These are phyloP conservation scores for Hyposmocoma kahamanoa DNA, from an alignment of 1,140 invertebrate genomes.

Conservation along the genomic window DNA sequence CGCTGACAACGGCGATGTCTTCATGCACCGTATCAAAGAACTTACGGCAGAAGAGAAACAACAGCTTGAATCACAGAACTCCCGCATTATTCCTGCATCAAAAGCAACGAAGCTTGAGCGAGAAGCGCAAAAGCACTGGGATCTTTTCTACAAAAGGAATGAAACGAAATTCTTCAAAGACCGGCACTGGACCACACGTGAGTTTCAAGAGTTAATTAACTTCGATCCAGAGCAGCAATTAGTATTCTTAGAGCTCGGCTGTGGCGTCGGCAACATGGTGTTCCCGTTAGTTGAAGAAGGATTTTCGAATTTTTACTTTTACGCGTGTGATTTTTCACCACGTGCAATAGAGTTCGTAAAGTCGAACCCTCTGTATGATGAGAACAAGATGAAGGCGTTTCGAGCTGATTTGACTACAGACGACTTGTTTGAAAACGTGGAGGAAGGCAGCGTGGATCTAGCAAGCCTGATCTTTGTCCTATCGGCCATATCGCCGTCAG, in stretches of 20 bases:
- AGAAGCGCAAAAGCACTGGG: constrained; percentile 96
- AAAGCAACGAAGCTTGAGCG: constrained; percentile 88
- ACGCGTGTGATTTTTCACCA: constrained; percentile 96
- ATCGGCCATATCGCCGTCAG: constrained; percentile 92
- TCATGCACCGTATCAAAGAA: constrained; percentile 71
- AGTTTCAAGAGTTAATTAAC: constrained; percentile 89
- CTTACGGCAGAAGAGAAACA: constrained; percentile 76
- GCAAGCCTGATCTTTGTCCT: constrained; percentile 97
- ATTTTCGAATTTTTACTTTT: constrained; percentile 81
- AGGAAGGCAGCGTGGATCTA: constrained; percentile 81
- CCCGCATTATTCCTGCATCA: constrained; percentile 77
- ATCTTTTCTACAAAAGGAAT: constrained; percentile 97
- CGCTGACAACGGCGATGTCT: constrained; percentile 36
- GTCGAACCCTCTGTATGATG: constrained; percentile 76
- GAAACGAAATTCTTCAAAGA: constrained; percentile 96
- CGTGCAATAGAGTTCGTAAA: constrained; percentile 92
- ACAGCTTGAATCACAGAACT: constrained; percentile 79
- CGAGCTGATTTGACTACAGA: constrained; percentile 80
- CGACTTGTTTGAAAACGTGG: constrained; percentile 75
- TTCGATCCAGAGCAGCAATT: constrained; percentile 50
- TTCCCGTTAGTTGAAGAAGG: constrained; percentile 93
- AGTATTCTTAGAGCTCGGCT: constrained; percentile 91
- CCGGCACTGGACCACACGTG: constrained; percentile 96
- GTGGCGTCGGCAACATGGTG: constrained; percentile 97
- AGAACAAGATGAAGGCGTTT: constrained; percentile 83